Conservation (phyloP, 2,797 vertebrate species). For the Protonibea diacanthus region DNA sequence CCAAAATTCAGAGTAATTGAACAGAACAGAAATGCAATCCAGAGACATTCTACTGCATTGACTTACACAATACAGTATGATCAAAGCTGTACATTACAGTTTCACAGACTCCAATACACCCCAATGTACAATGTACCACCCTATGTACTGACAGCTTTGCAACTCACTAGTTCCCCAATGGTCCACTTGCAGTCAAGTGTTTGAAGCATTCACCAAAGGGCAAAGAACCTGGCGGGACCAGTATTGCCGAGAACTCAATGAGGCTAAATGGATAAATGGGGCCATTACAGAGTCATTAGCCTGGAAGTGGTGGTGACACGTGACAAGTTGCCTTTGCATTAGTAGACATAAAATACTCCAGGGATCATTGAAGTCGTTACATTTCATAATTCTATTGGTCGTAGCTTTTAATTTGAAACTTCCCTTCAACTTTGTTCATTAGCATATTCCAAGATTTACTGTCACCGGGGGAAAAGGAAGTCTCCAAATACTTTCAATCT, state of each 20-base stretch:
- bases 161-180: slow-evolving; percentile 62
- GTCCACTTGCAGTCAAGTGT: slow-evolving; percentile 68
- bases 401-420: slow-evolving; percentile 60
- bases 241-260: slow-evolving; percentile 74
- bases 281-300: slow-evolving; percentile 79
- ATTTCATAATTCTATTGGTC: slow-evolving; percentile 59
- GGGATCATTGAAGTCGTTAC: slow-evolving; percentile 57
- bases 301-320: slow-evolving; percentile 70
- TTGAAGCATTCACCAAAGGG: slow-evolving; percentile 57
- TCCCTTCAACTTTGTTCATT: slow-evolving; percentile 17
- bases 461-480: neutral
- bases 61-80: neutral
- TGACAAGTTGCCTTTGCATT: slow-evolving; percentile 67
- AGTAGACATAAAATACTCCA: slow-evolving; percentile 60
- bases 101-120: neutral
- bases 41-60: neutral
- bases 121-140: neutral
- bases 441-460: slow-evolving; percentile 7
- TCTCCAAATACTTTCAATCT: neutral
- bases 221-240: slow-evolving; percentile 63
- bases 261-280: slow-evolving; percentile 82
- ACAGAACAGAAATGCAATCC: neutral
- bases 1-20: neutral
- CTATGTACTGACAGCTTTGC: slow-evolving; percentile 45
- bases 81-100: neutral